Evolutionary conservation across 2,888 invertebrate genomes (phyloP).

Genomic region (Drosophila macrospina): DNA sequence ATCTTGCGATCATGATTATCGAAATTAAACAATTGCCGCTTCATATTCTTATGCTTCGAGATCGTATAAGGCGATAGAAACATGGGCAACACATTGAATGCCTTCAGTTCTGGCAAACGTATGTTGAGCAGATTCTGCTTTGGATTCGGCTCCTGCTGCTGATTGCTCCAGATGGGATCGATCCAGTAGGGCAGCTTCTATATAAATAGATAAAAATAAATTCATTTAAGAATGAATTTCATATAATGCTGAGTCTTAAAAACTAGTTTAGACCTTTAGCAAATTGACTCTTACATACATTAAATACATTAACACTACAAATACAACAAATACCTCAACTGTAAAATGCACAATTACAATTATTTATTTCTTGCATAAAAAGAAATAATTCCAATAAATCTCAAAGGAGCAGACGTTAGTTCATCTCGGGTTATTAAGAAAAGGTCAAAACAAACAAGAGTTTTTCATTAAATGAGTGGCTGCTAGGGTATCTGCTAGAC

Average conservation of each 20-base stretch:
- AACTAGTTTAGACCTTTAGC: no score
- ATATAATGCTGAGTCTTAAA: no score
- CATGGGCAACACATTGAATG: constrained; percentile 81
- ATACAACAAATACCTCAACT: constrained; percentile 8
- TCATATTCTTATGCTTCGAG: constrained; percentile 84
- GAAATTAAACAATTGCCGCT: constrained; percentile 83
- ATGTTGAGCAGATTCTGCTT: constrained; percentile 78
- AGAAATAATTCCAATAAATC: background rate
- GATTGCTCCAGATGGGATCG: constrained; percentile 84
- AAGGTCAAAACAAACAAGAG: background rate
- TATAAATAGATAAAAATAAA: background rate
- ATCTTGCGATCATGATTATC: constrained; percentile 84
- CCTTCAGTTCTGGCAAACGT: constrained; percentile 82
- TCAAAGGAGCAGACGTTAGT: background rate
- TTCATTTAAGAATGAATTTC: no score
- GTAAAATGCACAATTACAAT: background rate
- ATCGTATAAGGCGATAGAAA: constrained; percentile 84
- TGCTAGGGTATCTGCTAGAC: background rate
- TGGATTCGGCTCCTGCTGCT: constrained; percentile 45
- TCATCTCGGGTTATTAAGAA: background rate
- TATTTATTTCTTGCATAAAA: background rate
- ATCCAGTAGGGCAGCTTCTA: constrained; percentile 85
- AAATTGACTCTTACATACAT: no score
- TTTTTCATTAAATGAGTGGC: background rate
- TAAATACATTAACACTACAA: no score